phyloP scores from a whole-genome alignment of 2,797 vertebrate genomes.

The Poecilia gillii region DNA sequence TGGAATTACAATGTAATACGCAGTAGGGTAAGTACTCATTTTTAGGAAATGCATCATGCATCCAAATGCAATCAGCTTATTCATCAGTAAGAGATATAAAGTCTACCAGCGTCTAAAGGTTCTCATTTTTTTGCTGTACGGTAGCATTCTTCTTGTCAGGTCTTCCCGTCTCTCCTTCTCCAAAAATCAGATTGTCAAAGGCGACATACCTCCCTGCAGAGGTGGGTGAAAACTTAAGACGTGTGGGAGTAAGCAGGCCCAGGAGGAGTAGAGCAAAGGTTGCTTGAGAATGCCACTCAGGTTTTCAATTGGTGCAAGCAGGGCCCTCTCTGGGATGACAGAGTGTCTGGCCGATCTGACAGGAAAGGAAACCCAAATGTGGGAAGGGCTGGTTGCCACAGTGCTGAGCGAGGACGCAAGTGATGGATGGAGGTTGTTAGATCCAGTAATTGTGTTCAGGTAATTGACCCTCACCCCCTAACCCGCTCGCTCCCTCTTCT shows the following conservation, averaged over 20 bases:
- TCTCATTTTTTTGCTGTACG: constrained; percentile 53
- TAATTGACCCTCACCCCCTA: constrained; percentile 74
- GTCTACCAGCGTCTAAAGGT: constrained; percentile 47
- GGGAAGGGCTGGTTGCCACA: constrained; percentile 66
- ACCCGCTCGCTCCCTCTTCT: constrained; percentile 49
- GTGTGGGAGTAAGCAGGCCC: constrained; percentile 33
- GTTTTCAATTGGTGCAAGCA: constrained; percentile 73
- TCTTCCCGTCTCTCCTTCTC: constrained; percentile 52
- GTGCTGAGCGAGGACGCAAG: constrained; percentile 66
- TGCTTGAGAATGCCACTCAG: constrained; percentile 80
- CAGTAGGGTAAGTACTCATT: constrained; percentile 34
- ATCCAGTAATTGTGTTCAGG: constrained; percentile 84
- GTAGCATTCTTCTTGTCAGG: constrained; percentile 49
- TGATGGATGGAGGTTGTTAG: constrained; percentile 85
- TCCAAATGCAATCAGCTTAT: constrained; percentile 59
- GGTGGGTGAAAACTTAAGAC: constrained; percentile 51
- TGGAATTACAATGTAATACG: constrained; percentile 31
- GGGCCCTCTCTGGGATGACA: constrained; percentile 72
- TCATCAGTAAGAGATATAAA: constrained; percentile 64
- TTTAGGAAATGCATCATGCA: constrained; percentile 37
- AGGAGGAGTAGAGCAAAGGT: constrained; percentile 36
- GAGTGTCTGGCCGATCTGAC: constrained; percentile 77
- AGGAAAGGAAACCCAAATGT: constrained; percentile 74
- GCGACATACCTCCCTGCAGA: constrained; percentile 50
- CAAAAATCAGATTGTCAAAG: constrained; percentile 54